Evolutionary conservation across 2,888 invertebrate species (phyloP), one percentile per base, ranked within the genome.

Genomic region (Tipula vernalis): DNA sequence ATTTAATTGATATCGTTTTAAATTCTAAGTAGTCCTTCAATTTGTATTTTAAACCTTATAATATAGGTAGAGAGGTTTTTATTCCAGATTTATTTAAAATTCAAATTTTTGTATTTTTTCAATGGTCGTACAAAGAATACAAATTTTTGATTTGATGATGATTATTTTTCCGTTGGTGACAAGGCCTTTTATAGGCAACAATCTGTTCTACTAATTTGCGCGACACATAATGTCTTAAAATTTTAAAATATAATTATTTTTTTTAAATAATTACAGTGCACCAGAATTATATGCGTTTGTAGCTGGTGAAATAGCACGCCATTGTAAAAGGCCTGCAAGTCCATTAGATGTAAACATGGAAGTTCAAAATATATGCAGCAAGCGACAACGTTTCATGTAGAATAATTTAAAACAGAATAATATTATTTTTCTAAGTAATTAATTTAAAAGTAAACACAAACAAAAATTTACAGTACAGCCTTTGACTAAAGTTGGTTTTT

Each of bases 331-430:
- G 88, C 94, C 95, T 83, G 94, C 95, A 87, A 94, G 94, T 89
- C 94, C 94, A 88, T 93, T 93, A 88, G 95, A 95, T 91, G 95
- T 95, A 88, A 94, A 94, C 90, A 96, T 95, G 95, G 96, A 95
- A 90, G 95, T 95, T 89, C 95, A 95, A 88, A 95, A 95, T 89
- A 94, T 95, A 91, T 93, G 94, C 87, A 91, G 89, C 90, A 96
- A 96, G 91, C 93, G 95, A 90, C 94, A 94, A 90, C 94, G 95
- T 90, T 94, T 94, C 90, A 94, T 95, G 94, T 95, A 94, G 93
- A 89, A 89, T 71, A 71, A 71, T 71, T 71, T 10, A 51, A 51
- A 51, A 71, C 4, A 71, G 0, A 28, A 71, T 28, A 47, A 47
- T 28, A 71, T 28, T 71, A 71, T 71, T 71, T 71, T 71, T 71